Base-by-base conservation (phyloP, 2,888 invertebrate species). In the Tubulanus polymorphus region DNA sequence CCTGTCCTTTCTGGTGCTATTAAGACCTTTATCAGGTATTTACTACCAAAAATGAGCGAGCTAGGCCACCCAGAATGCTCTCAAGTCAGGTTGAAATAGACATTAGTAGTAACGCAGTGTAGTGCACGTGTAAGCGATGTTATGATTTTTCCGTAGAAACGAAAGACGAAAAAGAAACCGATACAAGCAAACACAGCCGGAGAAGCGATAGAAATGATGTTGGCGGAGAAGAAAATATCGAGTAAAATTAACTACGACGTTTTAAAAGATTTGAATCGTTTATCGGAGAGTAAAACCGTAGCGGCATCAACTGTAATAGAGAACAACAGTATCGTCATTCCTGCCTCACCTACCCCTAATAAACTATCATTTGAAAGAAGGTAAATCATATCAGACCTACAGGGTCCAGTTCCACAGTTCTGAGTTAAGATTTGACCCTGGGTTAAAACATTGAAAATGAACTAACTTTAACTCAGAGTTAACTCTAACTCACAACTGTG, bases 191-290 rank as follows among this genome's bases (percentile, higher is more conserved):
- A 70, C 37, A 78, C 78, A 1, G 80, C 81, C 54, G 91, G 90
- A 2, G 95, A 96, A 80, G 96, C 96, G 0, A 93, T 97, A 47
- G 92, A 93, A 75, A 94, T 93, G 81, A 93, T 97, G 87, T 81
- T 97, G 23, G 91, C 90, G 65, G 96, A 96, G 76, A 94, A 94
- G 80, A 91, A 91, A 74, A 89, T 97, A 63, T 97, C 97, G 2
- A 87, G 86, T 3, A 99, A 99, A 83, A 95, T 99, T 54, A 96
- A 99, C 80, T 99, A 99, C 73, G 96, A 97, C 67, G 95, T 96
- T 37, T 81, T 97, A 57, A 90, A 90, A 78, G 90, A 88, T 66
- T 81, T 95, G 18, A 69, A 70, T 52, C 59, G 57, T 48, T 54
- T 60, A 15, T 37, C 56, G 1, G 32, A 56, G 10, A 28, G 45